These are phyloP conservation scores for Chrysomallon squamiferum DNA, from an alignment of 1,140 invertebrate species.

Conservation along the genomic window DNA sequence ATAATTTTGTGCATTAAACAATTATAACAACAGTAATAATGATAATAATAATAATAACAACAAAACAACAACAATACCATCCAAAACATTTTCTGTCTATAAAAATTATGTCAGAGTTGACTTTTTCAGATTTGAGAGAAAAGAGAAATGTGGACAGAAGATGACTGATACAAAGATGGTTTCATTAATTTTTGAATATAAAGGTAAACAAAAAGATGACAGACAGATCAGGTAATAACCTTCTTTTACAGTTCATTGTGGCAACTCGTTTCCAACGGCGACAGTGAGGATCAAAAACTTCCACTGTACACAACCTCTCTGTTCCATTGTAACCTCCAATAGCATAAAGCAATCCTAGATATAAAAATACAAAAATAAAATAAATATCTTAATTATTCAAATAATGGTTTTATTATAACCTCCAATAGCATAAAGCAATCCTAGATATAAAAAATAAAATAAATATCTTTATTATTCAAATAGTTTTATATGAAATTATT, in stretches of 20 bases:
- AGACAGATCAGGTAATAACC: slow-evolving; percentile 66
- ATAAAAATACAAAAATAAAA: slow-evolving; percentile 3
- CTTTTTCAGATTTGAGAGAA: too few species aligned
- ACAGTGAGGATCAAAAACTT: slow-evolving; percentile 80
- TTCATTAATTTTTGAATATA: too few species aligned
- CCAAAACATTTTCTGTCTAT: too few species aligned
- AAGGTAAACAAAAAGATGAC: too few species aligned
- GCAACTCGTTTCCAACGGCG: slow-evolving; percentile 81
- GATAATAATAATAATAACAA: too few species aligned
- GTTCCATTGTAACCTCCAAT: slow-evolving; percentile 79
- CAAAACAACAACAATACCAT: too few species aligned
- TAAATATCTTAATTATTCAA: neutral
- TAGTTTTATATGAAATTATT: neutral
- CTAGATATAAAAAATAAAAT: slow-evolving; percentile 25
- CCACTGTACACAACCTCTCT: slow-evolving; percentile 84
- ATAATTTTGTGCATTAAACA: too few species aligned
- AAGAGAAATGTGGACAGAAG: too few species aligned
- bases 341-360: slow-evolving; percentile 62
- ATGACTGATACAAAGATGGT: too few species aligned
- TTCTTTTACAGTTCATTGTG: slow-evolving; percentile 84
- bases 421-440: slow-evolving; percentile 66
- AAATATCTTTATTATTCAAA: neutral
- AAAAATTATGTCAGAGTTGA: too few species aligned
- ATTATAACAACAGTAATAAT: too few species aligned
- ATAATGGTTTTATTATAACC: slow-evolving; percentile 83